Percentiles rank a stretch among this genome's conserved stretches.
These are phyloP conservation scores for Hemicentrotus pulcherrimus DNA, from an alignment of 35 echinoderm and acorn worm species.

Conservation along the genomic window DNA sequence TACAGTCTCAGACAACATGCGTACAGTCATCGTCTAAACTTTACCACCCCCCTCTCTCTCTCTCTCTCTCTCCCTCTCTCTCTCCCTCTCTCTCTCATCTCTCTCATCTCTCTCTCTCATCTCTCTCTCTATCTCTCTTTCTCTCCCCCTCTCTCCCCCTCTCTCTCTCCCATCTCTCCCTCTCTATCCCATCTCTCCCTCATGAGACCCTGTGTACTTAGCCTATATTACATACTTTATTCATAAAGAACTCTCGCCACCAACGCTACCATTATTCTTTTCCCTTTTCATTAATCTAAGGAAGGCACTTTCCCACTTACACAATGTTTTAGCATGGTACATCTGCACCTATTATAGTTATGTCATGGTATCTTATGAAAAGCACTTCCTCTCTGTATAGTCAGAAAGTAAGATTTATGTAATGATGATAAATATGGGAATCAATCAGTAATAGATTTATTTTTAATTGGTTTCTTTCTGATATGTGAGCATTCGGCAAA, in stretches of 20 bases:
- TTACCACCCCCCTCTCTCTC: no score
- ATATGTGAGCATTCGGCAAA: not conserved
- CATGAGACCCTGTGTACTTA: not conserved
- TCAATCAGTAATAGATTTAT: not conserved
- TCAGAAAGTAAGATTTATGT: not conserved
- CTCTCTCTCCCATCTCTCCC: not conserved
- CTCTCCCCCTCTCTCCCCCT: not conserved
- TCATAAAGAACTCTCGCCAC: slow-evolving; percentile 3
- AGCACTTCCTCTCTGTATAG: not conserved
- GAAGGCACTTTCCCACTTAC: not conserved
- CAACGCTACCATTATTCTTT: not conserved
- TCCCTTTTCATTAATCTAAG: not conserved
- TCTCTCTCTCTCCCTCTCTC: no score
- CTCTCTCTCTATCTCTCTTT: not conserved
- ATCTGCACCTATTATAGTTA: not conserved
- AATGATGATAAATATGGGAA: not conserved
- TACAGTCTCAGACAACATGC: no score
- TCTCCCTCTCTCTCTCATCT: not conserved
- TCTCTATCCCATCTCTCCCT: not conserved
- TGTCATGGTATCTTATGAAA: not conserved
- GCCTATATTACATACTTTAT: slow-evolving; percentile 34
- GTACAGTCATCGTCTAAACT: no score
- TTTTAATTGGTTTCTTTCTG: not conserved
- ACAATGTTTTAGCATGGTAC: not conserved
- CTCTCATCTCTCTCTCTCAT: slow-evolving; percentile 10